A percentile compares a stretch with the other conserved stretches of the same genome.
These are phyloP conservation scores for Phacellophora camtschatica DNA, from an alignment of 30 jellyfish, hydroid and myxozoan species.

Conservation along the genomic window DNA sequence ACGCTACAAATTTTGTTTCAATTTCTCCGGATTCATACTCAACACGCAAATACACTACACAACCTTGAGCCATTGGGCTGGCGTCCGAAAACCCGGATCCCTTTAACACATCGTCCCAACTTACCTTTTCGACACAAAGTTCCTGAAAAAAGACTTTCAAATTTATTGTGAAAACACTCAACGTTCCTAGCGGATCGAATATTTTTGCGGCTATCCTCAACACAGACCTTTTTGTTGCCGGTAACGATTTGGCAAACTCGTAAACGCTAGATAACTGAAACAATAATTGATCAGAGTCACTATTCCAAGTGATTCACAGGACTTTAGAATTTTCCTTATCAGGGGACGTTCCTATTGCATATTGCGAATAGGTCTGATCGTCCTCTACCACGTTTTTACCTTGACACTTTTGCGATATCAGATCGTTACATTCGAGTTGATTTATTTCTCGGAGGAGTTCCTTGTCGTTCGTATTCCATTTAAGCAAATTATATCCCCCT, in stretches of 20 bases:
- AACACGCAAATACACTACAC: slow-evolving; percentile 69
- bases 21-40: slow-evolving; percentile 46
- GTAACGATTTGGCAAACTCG: background rate
- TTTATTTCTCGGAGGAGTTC: background rate
- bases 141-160: slow-evolving; percentile 47
- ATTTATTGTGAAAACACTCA: slow-evolving; percentile 27
- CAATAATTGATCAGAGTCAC: background rate
- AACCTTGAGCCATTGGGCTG: slow-evolving; percentile 42
- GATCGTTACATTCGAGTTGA: background rate
- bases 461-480: slow-evolving; percentile 19
- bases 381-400: background rate
- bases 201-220: slow-evolving; percentile 24
- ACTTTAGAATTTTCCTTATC: background rate
- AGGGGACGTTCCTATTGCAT: background rate
- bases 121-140: slow-evolving; percentile 52
- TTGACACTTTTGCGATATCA: background rate
- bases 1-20: slow-evolving; percentile 28
- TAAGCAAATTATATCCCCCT: slow-evolving; percentile 13
- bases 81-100: slow-evolving; percentile 78
- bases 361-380: background rate
- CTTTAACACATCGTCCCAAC: slow-evolving; percentile 61
- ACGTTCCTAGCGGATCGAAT: background rate
- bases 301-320: slow-evolving; percentile 13
- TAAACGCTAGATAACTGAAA: background rate
- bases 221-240: slow-evolving; percentile 14